phyloP scores from a whole-genome alignment of 2,113 vertebrate genomes.

The Manacus vitellinus region DNA sequence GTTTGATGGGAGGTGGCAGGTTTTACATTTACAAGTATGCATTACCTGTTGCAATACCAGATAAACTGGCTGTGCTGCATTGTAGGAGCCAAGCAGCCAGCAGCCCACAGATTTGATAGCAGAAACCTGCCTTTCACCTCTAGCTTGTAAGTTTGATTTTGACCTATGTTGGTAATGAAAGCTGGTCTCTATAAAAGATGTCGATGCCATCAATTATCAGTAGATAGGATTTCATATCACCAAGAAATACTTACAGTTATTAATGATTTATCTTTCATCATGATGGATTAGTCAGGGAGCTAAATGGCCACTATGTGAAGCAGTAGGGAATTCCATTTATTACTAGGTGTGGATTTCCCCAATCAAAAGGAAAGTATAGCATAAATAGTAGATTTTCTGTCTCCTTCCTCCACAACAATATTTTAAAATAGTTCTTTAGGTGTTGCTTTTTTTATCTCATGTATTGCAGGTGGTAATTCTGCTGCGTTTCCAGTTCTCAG shows the following conservation, averaged over 20 bases:
- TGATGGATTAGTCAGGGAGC: neutral
- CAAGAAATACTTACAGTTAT: neutral
- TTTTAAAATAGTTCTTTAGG: neutral
- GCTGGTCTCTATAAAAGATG: neutral
- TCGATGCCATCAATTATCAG: neutral
- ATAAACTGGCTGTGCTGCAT: slow-evolving; percentile 45
- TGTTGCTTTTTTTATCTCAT: neutral
- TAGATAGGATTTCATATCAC: neutral
- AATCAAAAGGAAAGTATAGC: neutral
- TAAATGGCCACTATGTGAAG: neutral
- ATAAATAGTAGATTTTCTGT: neutral
- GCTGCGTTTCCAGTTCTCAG: neutral
- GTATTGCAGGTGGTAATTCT: neutral
- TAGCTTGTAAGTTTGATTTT: neutral
- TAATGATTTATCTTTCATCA: neutral
- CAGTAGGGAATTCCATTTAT: neutral
- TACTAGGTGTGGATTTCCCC: neutral
- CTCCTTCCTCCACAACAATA: neutral
- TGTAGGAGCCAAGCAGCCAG: neutral
- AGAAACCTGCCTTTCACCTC: neutral
- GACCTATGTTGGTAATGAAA: neutral
- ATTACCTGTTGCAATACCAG: slow-evolving; percentile 13
- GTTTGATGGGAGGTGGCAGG: neutral
- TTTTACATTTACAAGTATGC: neutral
- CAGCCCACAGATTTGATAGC: neutral